Evolutionary conservation across 2,888 invertebrate species (phyloP).

Genomic region (Orchesellides sinensis): DNA sequence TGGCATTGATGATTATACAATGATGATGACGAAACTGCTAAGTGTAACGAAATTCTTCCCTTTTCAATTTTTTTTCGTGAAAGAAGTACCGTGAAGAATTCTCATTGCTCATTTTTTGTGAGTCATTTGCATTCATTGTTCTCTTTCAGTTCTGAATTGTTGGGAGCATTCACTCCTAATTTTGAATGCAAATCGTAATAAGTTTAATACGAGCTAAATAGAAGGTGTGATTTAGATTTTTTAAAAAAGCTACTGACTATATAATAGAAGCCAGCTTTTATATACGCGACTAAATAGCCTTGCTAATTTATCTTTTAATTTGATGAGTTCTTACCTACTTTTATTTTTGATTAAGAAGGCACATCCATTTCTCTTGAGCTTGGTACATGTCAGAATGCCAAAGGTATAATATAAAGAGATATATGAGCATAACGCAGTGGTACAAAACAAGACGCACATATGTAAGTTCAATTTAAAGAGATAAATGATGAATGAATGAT

Average conservation of each 20-base stretch:
- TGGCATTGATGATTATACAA: conserved; percentile 1
- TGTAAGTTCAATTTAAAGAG: no score
- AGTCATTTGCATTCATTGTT: conserved; percentile 18
- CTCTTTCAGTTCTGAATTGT: neutral
- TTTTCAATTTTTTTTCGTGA: neutral
- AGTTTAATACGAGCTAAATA: conserved; percentile 4
- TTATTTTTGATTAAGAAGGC: conserved; percentile 33
- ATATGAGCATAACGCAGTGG: no score
- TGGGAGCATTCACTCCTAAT: conserved; percentile 28
- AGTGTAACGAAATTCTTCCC: conserved; percentile 56
- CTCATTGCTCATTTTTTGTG: conserved; percentile 27
- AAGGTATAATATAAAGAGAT: neutral
- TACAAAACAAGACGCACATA: no score
- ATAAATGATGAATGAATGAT: conserved; percentile 53
- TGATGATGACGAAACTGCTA: conserved; percentile 41
- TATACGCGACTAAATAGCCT: no score
- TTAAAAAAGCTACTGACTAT: no score
- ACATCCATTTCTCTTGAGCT: conserved; percentile 31
- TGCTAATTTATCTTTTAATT: no score
- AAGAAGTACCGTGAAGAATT: conserved; percentile 47
- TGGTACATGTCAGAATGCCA: conserved; percentile 13
- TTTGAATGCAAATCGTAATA: conserved; percentile 35
- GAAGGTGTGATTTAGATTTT: neutral
- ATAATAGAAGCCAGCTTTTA: no score
- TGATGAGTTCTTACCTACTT: conserved; percentile 37